phyloP scores from a whole-genome alignment of 2,888 invertebrate genomes.

The Nomada goodeniana region DNA sequence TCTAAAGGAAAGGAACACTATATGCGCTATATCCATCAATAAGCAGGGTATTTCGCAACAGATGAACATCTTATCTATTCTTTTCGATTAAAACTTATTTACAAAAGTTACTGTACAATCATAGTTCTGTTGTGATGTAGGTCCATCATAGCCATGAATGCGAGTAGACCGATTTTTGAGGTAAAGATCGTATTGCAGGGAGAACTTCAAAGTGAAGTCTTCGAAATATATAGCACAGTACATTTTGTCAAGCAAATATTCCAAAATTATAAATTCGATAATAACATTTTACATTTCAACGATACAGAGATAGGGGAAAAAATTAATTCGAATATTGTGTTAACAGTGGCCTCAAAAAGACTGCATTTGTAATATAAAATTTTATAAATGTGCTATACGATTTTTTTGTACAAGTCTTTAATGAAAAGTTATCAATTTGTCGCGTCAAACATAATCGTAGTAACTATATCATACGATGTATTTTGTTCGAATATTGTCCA shows the following conservation, averaged over 20 bases:
- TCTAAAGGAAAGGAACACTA: conserved; percentile 79
- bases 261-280: conserved; percentile 55
- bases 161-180: conserved; percentile 73
- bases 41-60: conserved; percentile 76
- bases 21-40: conserved; percentile 79
- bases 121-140: conserved; percentile 70
- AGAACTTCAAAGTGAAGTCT: conserved; percentile 55
- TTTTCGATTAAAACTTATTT: conserved; percentile 75
- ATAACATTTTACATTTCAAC: conserved; percentile 19
- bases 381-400: conserved; percentile 55
- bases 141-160: conserved; percentile 77
- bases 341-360: background rate
- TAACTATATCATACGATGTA: background rate
- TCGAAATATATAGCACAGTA: conserved; percentile 48
- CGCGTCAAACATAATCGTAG: conserved; percentile 17
- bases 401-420: conserved; percentile 15
- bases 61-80: conserved; percentile 74
- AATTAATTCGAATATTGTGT: conserved; percentile 39
- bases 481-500: conserved; percentile 36
- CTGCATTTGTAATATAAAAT: conserved; percentile 44
- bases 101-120: conserved; percentile 73
- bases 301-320: conserved; percentile 17
- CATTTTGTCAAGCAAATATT: conserved; percentile 65
- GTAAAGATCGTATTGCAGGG: conserved; percentile 73
- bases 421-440: conserved; percentile 21